Evolutionary conservation across 2,888 invertebrate species (phyloP).

Genomic region (Epinotia brunnichana): DNA sequence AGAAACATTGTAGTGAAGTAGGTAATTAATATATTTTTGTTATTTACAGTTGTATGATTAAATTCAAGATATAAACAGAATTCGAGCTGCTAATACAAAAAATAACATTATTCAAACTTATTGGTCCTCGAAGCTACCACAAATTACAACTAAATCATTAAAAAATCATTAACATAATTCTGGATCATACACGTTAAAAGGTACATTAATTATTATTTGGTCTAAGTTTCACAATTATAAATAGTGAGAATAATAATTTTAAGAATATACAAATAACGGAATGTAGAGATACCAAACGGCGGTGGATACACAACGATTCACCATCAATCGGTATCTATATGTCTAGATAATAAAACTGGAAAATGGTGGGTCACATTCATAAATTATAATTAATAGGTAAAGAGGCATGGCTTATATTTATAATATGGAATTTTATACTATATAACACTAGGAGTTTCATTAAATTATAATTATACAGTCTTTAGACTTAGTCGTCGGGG

Average conservation of each 20-base stretch:
- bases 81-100: constrained; percentile 73
- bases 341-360: constrained; percentile 79
- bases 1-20: constrained; percentile 61
- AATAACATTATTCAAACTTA: constrained; percentile 74
- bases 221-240: constrained; percentile 82
- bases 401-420: constrained; percentile 74
- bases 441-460: constrained; percentile 80
- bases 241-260: constrained; percentile 76
- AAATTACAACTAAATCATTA: constrained; percentile 71
- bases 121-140: constrained; percentile 83
- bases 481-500: constrained; percentile 81
- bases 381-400: constrained; percentile 69
- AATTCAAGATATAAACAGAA: constrained; percentile 78
- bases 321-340: constrained; percentile 74
- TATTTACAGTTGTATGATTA: constrained; percentile 78
- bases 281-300: constrained; percentile 79
- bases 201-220: constrained; percentile 84
- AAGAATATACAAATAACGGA: constrained; percentile 82
- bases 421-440: constrained; percentile 77
- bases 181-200: constrained; percentile 79
- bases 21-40: constrained; percentile 78
- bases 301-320: constrained; percentile 68
- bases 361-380: constrained; percentile 82
- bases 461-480: constrained; percentile 81
- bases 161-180: constrained; percentile 61